These are phyloP conservation scores for Araneus ventricosus DNA, from an alignment of 1,140 invertebrate species.

Conservation along the genomic window DNA sequence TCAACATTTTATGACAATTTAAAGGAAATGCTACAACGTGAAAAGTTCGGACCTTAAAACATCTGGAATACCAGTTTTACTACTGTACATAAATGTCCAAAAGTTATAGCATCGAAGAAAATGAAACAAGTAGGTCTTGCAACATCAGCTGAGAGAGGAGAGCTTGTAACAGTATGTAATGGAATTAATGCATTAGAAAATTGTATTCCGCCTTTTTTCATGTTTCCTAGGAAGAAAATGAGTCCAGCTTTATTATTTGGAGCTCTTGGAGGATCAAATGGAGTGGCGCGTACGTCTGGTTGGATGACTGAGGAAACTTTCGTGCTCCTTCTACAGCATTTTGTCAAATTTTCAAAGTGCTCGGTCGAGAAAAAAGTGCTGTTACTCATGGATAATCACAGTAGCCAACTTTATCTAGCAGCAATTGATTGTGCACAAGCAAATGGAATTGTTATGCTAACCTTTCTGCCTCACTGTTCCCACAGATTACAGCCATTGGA, in stretches of 20 bases:
- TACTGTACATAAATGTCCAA: too few relatives aligned
- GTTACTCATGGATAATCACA: neutral
- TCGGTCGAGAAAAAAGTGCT: neutral
- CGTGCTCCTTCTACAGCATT: neutral
- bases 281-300: neutral
- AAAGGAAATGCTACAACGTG: too few relatives aligned
- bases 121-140: too few relatives aligned
- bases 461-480: too few relatives aligned
- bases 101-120: too few relatives aligned
- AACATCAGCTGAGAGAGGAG: conserved; percentile 1
- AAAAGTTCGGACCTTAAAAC: too few relatives aligned
- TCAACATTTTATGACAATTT: too few relatives aligned
- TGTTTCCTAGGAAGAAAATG: neutral
- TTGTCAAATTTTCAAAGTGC: neutral
- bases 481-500: too few relatives aligned
- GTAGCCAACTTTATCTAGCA: too few relatives aligned
- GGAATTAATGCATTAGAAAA: conserved; percentile 21
- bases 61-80: too few relatives aligned
- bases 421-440: too few relatives aligned
- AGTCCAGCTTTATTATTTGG: neutral
- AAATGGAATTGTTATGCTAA: too few relatives aligned
- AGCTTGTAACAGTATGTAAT: conserved; percentile 1
- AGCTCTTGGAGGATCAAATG: neutral
- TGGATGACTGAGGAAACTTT: neutral
- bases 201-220: neutral